These are phyloP conservation scores for Hyperoplus immaculatus DNA, from an alignment of 2,797 vertebrate genomes.

Conservation along the genomic window DNA sequence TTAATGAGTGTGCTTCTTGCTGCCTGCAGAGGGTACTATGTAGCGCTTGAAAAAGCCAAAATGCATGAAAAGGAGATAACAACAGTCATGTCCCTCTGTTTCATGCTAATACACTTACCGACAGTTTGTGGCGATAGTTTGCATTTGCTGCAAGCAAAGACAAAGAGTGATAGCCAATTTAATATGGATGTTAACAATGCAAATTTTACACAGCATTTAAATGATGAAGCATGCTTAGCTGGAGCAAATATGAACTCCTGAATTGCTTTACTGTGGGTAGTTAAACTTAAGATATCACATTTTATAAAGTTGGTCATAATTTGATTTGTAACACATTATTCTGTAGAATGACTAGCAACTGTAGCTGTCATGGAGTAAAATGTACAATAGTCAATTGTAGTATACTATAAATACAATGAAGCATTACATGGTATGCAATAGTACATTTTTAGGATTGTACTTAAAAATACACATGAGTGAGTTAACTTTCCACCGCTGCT, in stretches of 20 bases:
- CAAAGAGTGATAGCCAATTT: not conserved
- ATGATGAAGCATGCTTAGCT: not conserved
- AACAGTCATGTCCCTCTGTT: not conserved
- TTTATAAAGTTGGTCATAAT: not conserved
- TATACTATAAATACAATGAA: not conserved
- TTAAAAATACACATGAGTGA: not conserved
- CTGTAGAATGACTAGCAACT: not conserved
- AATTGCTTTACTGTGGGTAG: not conserved
- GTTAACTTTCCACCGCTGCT: not conserved
- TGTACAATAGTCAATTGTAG: not conserved
- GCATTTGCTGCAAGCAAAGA: not conserved
- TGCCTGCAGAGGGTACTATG: not conserved
- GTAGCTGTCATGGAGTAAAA: not conserved
- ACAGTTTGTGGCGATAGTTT: not conserved
- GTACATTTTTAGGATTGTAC: not conserved
- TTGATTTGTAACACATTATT: not conserved
- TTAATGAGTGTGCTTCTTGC: not conserved
- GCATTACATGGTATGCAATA: too few relatives aligned
- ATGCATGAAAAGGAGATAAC: not conserved
- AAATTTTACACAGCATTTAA: not conserved
- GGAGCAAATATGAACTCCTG: not conserved
- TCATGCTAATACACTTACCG: not conserved
- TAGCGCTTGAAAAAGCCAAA: not conserved
- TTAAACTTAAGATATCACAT: not conserved
- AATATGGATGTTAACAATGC: not conserved